Percentiles rank a stretch among this genome's conserved stretches.
phyloP scores from a whole-genome alignment of 2,888 invertebrate genomes.

The Drosophila paramelanica region DNA sequence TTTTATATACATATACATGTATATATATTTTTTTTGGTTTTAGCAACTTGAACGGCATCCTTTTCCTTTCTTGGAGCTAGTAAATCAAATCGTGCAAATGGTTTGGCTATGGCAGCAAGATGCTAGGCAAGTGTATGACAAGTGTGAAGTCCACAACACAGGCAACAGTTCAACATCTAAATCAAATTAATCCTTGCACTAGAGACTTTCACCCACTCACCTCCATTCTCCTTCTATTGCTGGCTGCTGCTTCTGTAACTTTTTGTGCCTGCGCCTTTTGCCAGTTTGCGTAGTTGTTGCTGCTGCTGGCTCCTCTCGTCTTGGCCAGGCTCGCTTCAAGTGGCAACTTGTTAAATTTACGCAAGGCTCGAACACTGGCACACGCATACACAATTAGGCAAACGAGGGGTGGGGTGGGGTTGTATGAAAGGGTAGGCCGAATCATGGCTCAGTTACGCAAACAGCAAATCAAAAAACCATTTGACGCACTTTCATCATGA shows the following conservation, averaged over 20 bases:
- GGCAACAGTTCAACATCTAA: constrained; percentile 70
- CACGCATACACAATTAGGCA: constrained; percentile 77
- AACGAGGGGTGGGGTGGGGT: neutral
- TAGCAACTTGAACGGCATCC: neutral
- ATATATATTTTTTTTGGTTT: too few species aligned
- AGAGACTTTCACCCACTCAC: constrained; percentile 30
- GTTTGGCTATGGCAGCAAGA: constrained; percentile 13
- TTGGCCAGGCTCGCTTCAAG: constrained; percentile 53
- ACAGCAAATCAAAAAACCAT: constrained; percentile 80
- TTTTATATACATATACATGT: too few species aligned
- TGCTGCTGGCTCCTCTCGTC: constrained; percentile 20
- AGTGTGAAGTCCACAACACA: constrained; percentile 51
- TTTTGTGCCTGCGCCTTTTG: constrained; percentile 29
- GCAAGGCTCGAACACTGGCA: constrained; percentile 69
- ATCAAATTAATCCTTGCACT: constrained; percentile 70
- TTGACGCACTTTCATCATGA: constrained; percentile 80
- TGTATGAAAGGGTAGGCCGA: neutral
- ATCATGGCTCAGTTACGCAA: constrained; percentile 66
- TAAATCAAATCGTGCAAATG: constrained; percentile 21
- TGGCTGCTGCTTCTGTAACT: neutral
- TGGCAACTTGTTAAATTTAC: constrained; percentile 79
- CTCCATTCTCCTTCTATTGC: neutral
- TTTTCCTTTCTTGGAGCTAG: constrained; percentile 3
- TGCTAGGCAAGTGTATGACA: constrained; percentile 52
- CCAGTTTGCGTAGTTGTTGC: constrained; percentile 50